Percentiles rank a stretch among this genome's conserved stretches.
These are phyloP conservation scores for Parazoanthus swiftii DNA, from an alignment of 92 coral and sea anemone species.

Conservation along the genomic window DNA sequence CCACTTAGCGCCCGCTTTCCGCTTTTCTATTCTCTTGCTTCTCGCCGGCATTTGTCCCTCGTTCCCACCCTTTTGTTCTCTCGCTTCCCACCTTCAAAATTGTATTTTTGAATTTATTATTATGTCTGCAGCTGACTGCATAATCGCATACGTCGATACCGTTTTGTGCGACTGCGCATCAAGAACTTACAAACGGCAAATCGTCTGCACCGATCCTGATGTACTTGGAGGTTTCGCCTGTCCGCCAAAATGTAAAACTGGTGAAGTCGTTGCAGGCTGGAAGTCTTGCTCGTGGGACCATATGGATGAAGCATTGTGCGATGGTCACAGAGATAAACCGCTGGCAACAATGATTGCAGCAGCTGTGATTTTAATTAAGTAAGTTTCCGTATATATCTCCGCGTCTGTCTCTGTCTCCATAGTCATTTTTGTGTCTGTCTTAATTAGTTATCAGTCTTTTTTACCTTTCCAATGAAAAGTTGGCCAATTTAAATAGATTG, in stretches of 20 bases:
- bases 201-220: slow-evolving; percentile 60
- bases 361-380: background rate
- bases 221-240: slow-evolving; percentile 62
- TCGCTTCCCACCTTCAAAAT: too few relatives aligned
- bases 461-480: too few relatives aligned
- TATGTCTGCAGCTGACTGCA: slow-evolving; percentile 53
- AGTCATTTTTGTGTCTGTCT: too few relatives aligned
- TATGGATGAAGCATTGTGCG: slow-evolving; percentile 53
- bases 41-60: too few relatives aligned
- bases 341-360: slow-evolving; percentile 1
- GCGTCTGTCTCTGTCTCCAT: background rate
- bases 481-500: too few relatives aligned
- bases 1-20: too few relatives aligned
- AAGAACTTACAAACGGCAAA: slow-evolving; percentile 60
- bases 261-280: slow-evolving; percentile 52
- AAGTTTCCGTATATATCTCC: background rate
- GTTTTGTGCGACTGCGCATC: slow-evolving; percentile 47
- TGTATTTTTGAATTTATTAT: background rate
- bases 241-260: slow-evolving; percentile 53
- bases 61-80: too few relatives aligned
- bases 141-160: slow-evolving; percentile 54
- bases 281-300: slow-evolving; percentile 66
- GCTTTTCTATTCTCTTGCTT: too few relatives aligned
- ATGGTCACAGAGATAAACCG: slow-evolving; percentile 28
- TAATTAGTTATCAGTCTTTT: too few relatives aligned